Base-by-base conservation (phyloP, 2,113 vertebrate genomes). In the Embiotoca jacksoni region DNA sequence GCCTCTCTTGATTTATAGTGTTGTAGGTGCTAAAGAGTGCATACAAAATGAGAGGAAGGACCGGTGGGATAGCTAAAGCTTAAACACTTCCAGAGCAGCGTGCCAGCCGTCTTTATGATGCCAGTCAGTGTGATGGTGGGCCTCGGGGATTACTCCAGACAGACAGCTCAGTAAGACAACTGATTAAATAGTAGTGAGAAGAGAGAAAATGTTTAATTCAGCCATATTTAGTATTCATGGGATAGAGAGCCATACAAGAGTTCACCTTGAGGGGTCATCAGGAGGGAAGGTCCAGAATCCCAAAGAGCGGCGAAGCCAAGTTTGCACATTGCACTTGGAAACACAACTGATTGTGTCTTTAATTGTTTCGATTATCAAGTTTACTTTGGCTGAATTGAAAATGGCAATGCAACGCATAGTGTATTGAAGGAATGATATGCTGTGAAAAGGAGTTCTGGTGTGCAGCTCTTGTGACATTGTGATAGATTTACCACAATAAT, bases 261-360 rank as follows among this genome's bases (percentile, higher is more conserved):
- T 94, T 93, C 92, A 94, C 93, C 94, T 95, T 95, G 90, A 91
- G 75, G 88, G 91, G 92, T 91, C 92, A 94, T 81, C 80, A 36
- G 78, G 72, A 91, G 82, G 81, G 76, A 75, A 73, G 76, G 84
- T 79, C 86, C 75, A 57, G 90, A 94, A 94, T 92, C 91, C 84
- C 84, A 90, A 88, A 92, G 90, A 92, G 83, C 72, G 74, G 41
- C 57, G 54, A 44, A 71, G 57, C 81, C 74, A 76, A 73, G 89
- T 89, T 91, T 77, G 65, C 82, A 79, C 79, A 84, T 56, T 86
- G 72, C 47, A 71, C 76, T 88, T 84, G 85, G 68, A 92, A 93
- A 90, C 86, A 89, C 85, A 88, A 83, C 81, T 84, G 90, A 94
- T 91, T 90, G 85, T 88, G 85, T 89, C 93, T 90, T 93, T 92